Percentiles rank a stretch among this genome's conserved stretches.
Evolutionary conservation across 2,797 vertebrate genomes (phyloP).

Genomic region (Huso huso): DNA sequence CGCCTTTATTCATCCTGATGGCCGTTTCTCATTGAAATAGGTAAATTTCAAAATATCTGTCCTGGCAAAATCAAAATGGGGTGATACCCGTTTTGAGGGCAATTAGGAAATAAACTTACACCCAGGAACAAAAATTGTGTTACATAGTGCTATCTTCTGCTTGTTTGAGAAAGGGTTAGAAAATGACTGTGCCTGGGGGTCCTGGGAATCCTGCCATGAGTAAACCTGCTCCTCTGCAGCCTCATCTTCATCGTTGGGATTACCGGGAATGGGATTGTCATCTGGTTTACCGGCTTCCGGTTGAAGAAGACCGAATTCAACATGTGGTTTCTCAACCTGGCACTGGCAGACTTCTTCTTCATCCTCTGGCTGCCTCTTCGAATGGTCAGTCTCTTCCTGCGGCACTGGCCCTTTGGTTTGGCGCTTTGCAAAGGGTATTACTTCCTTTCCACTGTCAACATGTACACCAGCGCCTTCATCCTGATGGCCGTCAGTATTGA

Average conservation of each 20-base stretch:
- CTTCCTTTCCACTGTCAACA: not conserved
- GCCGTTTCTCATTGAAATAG: too few relatives aligned
- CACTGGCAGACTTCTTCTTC: not conserved
- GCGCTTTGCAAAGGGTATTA: not conserved
- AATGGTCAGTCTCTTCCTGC: not conserved
- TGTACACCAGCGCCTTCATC: slow-evolving; percentile 2
- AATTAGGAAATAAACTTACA: too few relatives aligned
- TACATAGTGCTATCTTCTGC: too few relatives aligned
- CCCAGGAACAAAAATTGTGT: too few relatives aligned
- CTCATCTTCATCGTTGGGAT: not conserved
- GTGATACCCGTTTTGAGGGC: too few relatives aligned
- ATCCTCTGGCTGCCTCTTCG: not conserved
- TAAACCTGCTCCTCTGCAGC: not conserved
- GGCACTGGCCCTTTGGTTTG: not conserved
- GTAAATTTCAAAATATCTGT: too few relatives aligned
- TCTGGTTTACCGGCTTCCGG: not conserved
- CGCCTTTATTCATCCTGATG: too few relatives aligned
- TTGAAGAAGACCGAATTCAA: not conserved
- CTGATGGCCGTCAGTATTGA: not conserved
- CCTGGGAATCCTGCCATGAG: not conserved
- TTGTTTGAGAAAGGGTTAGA: too few relatives aligned
- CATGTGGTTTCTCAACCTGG: slow-evolving; percentile 2
- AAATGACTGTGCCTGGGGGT: too few relatives aligned
- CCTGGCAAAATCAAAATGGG: too few relatives aligned
- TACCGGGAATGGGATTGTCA: not conserved